These are phyloP conservation scores for Mastomys coucha DNA, from an alignment of 2,113 vertebrate genomes.

Conservation along the genomic window DNA sequence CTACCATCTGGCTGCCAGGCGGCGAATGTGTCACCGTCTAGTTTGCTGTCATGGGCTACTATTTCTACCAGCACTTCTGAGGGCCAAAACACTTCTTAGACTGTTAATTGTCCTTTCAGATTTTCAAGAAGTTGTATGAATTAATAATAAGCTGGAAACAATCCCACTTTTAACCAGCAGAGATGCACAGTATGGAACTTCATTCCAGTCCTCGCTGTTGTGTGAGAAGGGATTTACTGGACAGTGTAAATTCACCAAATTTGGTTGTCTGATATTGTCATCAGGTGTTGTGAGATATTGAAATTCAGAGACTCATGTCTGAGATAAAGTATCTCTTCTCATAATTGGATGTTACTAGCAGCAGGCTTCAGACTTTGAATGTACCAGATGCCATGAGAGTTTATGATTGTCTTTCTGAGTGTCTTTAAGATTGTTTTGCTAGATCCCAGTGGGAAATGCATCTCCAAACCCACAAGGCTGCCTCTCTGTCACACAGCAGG, in stretches of 20 bases:
- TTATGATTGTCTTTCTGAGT: slow-evolving; percentile 63
- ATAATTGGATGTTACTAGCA: slow-evolving; percentile 25
- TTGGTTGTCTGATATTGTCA: neutral
- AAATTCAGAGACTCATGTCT: slow-evolving; percentile 46
- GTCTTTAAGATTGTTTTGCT: slow-evolving; percentile 62
- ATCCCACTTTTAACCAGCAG: slow-evolving; percentile 15
- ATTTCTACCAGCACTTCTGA: slow-evolving; percentile 33
- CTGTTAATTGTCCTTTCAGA: slow-evolving; percentile 44
- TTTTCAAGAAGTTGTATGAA: slow-evolving; percentile 39
- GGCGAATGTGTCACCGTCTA: neutral
- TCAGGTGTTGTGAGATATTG: neutral
- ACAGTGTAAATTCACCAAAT: neutral
- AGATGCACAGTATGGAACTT: neutral
- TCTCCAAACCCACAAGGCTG: slow-evolving; percentile 66
- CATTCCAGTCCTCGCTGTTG: neutral
- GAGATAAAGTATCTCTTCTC: slow-evolving; percentile 56
- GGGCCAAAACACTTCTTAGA: neutral
- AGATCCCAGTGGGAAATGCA: slow-evolving; percentile 64
- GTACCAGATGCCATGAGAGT: slow-evolving; percentile 72
- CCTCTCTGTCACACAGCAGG: slow-evolving; percentile 76
- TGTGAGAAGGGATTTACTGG: neutral
- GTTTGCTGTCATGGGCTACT: neutral
- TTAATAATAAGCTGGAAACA: slow-evolving; percentile 34
- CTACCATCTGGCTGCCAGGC: neutral
- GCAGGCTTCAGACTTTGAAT: slow-evolving; percentile 59